Conservation (phyloP, 37 sponge, comb jelly and placozoan genomes). For the Dysidea cf. avara region DNA sequence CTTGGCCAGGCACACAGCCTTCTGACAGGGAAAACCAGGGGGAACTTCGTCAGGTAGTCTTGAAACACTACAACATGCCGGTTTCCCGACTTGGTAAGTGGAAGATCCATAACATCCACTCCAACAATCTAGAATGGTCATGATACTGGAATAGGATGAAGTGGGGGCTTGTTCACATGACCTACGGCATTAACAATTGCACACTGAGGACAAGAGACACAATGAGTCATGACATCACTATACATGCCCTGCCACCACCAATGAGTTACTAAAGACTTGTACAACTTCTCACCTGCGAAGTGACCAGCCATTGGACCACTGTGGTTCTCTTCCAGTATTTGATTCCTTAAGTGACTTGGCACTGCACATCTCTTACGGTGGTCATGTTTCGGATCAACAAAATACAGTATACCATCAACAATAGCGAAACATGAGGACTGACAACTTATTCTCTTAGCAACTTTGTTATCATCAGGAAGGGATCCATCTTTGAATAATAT, state of each 20-base stretch:
- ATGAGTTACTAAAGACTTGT: constrained; percentile 20
- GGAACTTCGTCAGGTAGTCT: constrained; percentile 63
- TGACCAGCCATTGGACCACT: constrained; percentile 47
- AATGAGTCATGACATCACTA: constrained; percentile 14
- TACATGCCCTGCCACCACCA: constrained; percentile 66
- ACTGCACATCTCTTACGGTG: constrained; percentile 50
- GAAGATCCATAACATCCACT: constrained; percentile 55
- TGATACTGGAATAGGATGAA: constrained; percentile 53
- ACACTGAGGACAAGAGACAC: constrained; percentile 51
- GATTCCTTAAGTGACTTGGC: constrained; percentile 19
- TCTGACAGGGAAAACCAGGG: constrained; percentile 53
- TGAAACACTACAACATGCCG: constrained; percentile 51
- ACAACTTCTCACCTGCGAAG: constrained; percentile 46
- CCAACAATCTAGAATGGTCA: constrained; percentile 56
- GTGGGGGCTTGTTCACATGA: constrained; percentile 16
- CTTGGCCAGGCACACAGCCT: constrained; percentile 29
- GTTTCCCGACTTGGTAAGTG: constrained; percentile 18
- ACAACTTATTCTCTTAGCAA: constrained; percentile 8
- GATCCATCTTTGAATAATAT: constrained; percentile 14
- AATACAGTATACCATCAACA: constrained; percentile 42
- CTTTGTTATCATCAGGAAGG: constrained; percentile 17
- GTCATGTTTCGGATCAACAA: constrained; percentile 26
- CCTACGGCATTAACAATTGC: constrained; percentile 20
- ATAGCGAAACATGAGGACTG: constrained; percentile 11
- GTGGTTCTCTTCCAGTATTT: constrained; percentile 41